Conservation (phyloP, 2,888 invertebrate species). For the Oxystoma pomonae region DNA sequence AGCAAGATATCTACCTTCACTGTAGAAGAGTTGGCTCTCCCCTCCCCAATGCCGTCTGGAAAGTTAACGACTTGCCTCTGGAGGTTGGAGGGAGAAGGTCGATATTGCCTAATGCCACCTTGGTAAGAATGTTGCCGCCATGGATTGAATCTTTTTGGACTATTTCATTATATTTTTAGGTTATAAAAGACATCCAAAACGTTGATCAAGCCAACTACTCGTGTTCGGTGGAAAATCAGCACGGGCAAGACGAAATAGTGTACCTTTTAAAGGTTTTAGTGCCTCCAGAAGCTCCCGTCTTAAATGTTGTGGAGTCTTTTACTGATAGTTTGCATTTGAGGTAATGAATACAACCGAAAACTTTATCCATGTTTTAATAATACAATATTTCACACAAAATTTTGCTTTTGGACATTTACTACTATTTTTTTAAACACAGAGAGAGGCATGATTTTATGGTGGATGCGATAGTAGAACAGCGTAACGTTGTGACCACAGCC, state of each 20-base stretch:
- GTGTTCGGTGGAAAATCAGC: constrained; percentile 78
- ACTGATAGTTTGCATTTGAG: constrained; percentile 78
- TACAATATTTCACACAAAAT: no score
- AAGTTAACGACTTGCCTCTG: constrained; percentile 68
- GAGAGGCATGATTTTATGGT: no score
- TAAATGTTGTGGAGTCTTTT: constrained; percentile 77
- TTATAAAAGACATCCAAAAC: constrained; percentile 70
- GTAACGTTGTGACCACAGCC: no score
- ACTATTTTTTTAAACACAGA: no score
- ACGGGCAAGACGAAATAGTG: constrained; percentile 78
- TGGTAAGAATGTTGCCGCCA: constrained; percentile 46
- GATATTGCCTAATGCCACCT: constrained; percentile 65
- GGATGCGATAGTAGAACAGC: no score
- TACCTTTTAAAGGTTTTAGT: constrained; percentile 73
- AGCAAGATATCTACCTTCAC: constrained; percentile 75
- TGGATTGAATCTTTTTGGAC: no score
- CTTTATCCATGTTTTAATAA: no score
- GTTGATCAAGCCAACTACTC: constrained; percentile 88
- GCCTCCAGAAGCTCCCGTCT: constrained; percentile 80
- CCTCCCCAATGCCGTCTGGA: constrained; percentile 72
- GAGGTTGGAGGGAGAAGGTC: constrained; percentile 67
- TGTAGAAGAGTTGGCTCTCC: constrained; percentile 84
- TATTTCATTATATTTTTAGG: constrained; percentile 18
- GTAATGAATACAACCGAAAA: constrained; percentile 52
- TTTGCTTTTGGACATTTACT: no score